Base-by-base conservation (phyloP, 2,113 vertebrate genomes). In the Haliaeetus leucogaster region DNA sequence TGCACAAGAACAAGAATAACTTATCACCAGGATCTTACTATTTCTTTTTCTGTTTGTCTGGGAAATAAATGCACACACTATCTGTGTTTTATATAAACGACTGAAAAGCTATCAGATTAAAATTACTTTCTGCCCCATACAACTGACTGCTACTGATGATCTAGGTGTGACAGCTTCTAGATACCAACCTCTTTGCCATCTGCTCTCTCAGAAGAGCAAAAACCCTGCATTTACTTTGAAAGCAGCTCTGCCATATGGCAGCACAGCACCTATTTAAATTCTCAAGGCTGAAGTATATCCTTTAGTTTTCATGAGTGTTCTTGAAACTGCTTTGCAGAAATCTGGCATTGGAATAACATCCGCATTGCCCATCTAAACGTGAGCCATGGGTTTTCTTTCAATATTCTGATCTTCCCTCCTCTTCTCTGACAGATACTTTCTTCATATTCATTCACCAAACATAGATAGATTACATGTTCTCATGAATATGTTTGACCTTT, bases 401-500 rank as follows among this genome's bases (percentile, higher is more conserved):
- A n/a, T 78, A 87, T 81, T 83, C 59, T 78, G 73, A 87, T 53
- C 45, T 5, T 90, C 36, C 50, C 6, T 91, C 34, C 47, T 74
- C 32, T 74, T 77, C 22, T 88, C 43, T 67, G 82, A 65, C 2
- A 3, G 78, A 74, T 71, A 74, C 8, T 34, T 59, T 87, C 45
- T 89, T 84, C 53, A 85, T 66, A 84, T 73, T 93, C n/a, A 89
- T 92, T 85, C 20, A 9, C 27, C 21, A 90, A 82, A 89, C 43
- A 81, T 56, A 85, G 27, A 26, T 62, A 86, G 66, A 90, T 91
- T 70, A 85, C 63, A 77, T 65, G 68, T 91, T 89, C 89, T 86
- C 76, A 90, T 89, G 16, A 95, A 86, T 91, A 25, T 89, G 78
- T 89, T 84, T 96, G 80, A 93, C 94, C 82, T 93, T 94, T 90